These are phyloP conservation scores for Hystrix brachyura DNA, from an alignment of 2,113 vertebrate genomes.

Conservation along the genomic window DNA sequence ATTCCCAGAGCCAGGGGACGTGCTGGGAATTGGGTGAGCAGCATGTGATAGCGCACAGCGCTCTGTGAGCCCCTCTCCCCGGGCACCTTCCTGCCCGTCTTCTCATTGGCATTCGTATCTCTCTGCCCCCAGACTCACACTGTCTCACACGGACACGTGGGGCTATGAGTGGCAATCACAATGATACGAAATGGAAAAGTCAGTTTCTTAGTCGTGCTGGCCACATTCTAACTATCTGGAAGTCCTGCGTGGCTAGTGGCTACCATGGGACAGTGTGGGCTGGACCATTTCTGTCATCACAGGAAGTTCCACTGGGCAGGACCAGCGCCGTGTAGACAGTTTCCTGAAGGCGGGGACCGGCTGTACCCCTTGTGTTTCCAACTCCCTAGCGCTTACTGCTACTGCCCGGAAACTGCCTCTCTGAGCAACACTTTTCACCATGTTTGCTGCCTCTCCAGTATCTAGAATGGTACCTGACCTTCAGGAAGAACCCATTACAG, in stretches of 20 bases:
- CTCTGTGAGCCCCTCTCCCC: rapidly evolving
- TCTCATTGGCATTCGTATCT: neutral
- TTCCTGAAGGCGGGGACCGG: neutral
- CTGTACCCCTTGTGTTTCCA: too few species aligned
- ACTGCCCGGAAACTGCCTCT: neutral
- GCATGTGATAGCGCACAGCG: neutral
- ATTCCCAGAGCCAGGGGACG: slow-evolving; percentile 37
- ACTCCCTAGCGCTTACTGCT: neutral
- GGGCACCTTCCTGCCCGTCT: neutral
- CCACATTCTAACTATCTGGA: neutral
- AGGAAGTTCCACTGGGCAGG: neutral
- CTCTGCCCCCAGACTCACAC: neutral
- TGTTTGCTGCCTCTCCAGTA: neutral
- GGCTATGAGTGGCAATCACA: neutral
- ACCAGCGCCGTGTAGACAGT: neutral
- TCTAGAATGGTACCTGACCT: neutral
- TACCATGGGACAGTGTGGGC: neutral
- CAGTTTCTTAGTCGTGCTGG: neutral
- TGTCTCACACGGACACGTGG: neutral
- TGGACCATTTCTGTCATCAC: neutral
- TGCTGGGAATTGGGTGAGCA: slow-evolving; percentile 46
- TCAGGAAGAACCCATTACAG: neutral
- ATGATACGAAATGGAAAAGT: neutral
- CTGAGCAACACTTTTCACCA: neutral
- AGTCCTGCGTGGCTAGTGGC: neutral